Conservation (phyloP, 2,797 vertebrate species). For the Lithobates sylvaticus region DNA sequence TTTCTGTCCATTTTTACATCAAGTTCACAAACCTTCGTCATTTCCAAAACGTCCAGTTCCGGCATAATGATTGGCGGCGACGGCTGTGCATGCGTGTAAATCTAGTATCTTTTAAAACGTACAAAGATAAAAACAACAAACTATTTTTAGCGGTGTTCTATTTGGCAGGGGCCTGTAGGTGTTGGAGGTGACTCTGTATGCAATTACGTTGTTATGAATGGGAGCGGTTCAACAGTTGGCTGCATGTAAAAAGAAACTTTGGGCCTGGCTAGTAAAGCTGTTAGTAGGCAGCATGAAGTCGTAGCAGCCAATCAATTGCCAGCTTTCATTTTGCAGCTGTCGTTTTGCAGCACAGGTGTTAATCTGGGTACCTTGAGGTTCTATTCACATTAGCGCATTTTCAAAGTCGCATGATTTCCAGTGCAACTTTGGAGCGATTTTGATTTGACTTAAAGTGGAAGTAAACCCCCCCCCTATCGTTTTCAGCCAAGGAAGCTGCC, state of each 20-base stretch:
- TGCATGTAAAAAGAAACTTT: not conserved
- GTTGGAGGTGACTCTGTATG: conserved; percentile 33
- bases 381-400: too few species aligned
- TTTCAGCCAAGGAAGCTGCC: too few species aligned
- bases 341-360: not conserved
- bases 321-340: not conserved
- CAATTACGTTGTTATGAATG: not conserved
- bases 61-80: not conserved
- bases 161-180: conserved; percentile 25
- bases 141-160: not conserved
- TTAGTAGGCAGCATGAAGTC: too few species aligned
- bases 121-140: not conserved
- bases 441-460: too few species aligned
- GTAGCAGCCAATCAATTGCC: not conserved
- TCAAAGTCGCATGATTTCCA: too few species aligned
- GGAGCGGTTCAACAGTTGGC: not conserved
- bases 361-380: too few species aligned
- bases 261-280: not conserved
- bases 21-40: not conserved
- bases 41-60: not conserved
- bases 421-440: too few species aligned
- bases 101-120: not conserved
- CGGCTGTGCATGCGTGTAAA: not conserved
- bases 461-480: too few species aligned
- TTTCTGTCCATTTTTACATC: not conserved